These are phyloP conservation scores for Epistrophe eligans DNA, from an alignment of 2,888 invertebrate species.

Conservation along the genomic window DNA sequence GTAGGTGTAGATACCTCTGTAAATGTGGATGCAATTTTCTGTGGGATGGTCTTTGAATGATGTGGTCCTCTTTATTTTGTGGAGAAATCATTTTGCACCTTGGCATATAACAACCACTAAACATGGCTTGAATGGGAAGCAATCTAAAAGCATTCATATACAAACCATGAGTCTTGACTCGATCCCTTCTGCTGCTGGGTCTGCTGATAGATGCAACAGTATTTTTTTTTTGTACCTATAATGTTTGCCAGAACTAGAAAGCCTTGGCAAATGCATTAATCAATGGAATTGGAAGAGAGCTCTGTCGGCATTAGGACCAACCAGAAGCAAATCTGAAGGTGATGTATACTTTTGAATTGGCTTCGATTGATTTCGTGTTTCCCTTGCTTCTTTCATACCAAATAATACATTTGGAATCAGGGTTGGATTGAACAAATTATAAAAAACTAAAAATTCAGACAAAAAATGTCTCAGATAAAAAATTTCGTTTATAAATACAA, in stretches of 20 bases:
- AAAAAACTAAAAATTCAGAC: too few relatives aligned
- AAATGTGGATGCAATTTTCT: neutral
- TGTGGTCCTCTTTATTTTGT: conserved; percentile 3
- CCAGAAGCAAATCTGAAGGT: conserved; percentile 5
- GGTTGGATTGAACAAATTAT: neutral
- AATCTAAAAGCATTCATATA: conserved; percentile 14
- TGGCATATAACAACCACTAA: neutral
- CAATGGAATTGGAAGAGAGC: neutral
- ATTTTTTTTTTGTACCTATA: neutral
- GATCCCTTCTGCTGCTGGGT: neutral
- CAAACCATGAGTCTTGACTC: neutral
- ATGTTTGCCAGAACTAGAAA: neutral
- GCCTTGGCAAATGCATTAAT: neutral
- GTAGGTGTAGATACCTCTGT: neutral
- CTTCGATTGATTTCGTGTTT: conserved; percentile 12
- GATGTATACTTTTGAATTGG: conserved; percentile 11
- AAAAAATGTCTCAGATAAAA: too few relatives aligned
- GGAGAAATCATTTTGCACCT: conserved; percentile 13
- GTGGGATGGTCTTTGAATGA: conserved; percentile 1
- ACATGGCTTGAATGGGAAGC: neutral
- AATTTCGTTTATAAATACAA: too few relatives aligned
- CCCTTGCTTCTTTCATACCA: neutral
- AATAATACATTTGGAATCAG: neutral
- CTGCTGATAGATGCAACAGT: conserved; percentile 8
- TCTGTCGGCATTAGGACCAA: neutral